Conservation (phyloP, 2,797 vertebrate species). For the Antrozous pallidus region DNA sequence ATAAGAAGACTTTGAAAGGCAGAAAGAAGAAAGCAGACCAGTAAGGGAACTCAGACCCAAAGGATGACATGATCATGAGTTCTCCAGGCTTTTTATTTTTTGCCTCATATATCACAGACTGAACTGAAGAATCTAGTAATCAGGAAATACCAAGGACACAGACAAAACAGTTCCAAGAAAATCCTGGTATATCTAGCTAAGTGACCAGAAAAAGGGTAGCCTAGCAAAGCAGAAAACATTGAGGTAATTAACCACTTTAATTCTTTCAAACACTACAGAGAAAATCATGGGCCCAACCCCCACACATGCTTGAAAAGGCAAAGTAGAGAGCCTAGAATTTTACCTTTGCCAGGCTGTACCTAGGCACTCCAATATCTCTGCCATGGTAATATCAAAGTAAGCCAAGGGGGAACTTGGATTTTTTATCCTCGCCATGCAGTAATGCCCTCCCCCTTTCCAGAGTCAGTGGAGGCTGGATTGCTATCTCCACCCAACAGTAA, state of each 20-base stretch:
- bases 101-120: neutral
- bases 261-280: neutral
- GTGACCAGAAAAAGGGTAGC: neutral
- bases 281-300: neutral
- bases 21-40: neutral
- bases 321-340: neutral
- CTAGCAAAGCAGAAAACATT: slow-evolving; percentile 23
- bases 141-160: neutral
- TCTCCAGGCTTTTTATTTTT: neutral
- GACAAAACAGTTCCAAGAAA: neutral
- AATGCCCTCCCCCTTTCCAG: neutral
- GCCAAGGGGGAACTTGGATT: neutral
- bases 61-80: neutral
- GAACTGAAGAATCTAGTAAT: neutral
- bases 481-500: neutral
- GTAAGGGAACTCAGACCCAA: neutral
- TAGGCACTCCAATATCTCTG: neutral
- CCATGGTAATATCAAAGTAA: neutral
- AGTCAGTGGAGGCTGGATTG: neutral
- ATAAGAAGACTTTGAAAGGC: slow-evolving; percentile 18
- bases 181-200: neutral
- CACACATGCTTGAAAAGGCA: neutral
- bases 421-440: neutral
- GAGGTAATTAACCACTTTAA: neutral
- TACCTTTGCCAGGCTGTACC: neutral